These are phyloP conservation scores for Proctacanthus coquilletti DNA, from an alignment of 1,140 invertebrate genomes.

Conservation along the genomic window DNA sequence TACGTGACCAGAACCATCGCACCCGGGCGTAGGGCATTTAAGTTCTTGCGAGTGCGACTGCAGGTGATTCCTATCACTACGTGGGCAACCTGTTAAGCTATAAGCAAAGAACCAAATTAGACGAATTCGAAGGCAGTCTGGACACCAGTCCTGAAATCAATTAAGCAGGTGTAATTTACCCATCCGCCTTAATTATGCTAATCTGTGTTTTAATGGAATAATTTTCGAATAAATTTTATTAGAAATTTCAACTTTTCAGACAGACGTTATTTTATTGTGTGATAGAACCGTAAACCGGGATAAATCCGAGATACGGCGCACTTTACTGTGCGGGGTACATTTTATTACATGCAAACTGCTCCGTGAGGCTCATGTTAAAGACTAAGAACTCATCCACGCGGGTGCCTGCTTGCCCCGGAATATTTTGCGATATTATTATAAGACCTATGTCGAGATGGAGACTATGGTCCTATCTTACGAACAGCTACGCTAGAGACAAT, in stretches of 20 bases:
- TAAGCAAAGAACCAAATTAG: conserved; percentile 10
- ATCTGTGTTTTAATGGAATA: background rate
- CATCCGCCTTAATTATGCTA: background rate
- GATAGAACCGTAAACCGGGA: background rate
- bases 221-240: conserved; percentile 1
- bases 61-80: conserved; percentile 57
- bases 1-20: conserved; percentile 71
- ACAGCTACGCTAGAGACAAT: too few relatives aligned
- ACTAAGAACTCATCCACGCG: too few relatives aligned
- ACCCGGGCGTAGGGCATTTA: conserved; percentile 84
- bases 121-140: background rate
- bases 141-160: conserved; percentile 1
- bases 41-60: conserved; percentile 63
- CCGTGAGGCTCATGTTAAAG: background rate
- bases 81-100: conserved; percentile 59
- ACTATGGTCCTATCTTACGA: too few relatives aligned
- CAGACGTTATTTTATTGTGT: background rate
- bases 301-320: background rate
- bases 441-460: too few relatives aligned
- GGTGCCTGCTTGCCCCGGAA: too few relatives aligned
- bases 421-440: too few relatives aligned
- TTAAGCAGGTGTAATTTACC: background rate
- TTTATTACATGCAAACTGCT: background rate
- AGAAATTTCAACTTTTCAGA: conserved; percentile 1
- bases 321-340: background rate